A percentile compares a stretch with the other conserved stretches of the same genome.
phyloP scores from a whole-genome alignment of 2,113 vertebrate genomes.

The Forbesichthys papilliferus region DNA sequence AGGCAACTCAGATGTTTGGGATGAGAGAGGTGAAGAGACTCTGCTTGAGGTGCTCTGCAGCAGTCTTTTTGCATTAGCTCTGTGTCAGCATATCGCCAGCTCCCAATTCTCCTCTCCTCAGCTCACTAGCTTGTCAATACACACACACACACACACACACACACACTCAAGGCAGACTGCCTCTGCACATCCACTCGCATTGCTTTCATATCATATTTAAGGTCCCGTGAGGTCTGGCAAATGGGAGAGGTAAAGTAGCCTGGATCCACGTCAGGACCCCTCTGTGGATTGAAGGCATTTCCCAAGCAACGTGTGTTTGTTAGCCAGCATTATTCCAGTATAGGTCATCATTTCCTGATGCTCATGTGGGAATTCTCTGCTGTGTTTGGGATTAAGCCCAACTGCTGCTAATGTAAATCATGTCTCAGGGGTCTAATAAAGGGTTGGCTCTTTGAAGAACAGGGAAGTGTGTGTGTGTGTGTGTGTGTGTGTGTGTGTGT shows the following conservation, averaged over 20 bases:
- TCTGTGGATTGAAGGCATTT: slow-evolving; percentile 28
- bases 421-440: slow-evolving; percentile 57
- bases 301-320: slow-evolving; percentile 57
- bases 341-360: slow-evolving; percentile 62
- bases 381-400: slow-evolving; percentile 52
- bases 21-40: background rate
- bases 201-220: slow-evolving; percentile 18
- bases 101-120: slow-evolving; percentile 10
- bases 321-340: slow-evolving; percentile 63
- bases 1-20: background rate
- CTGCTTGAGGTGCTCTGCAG: slow-evolving; percentile 10
- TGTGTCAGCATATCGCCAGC: slow-evolving; percentile 34
- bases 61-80: slow-evolving; percentile 38
- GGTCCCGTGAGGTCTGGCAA: slow-evolving; percentile 36
- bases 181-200: slow-evolving; percentile 5
- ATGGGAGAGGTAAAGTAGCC: slow-evolving; percentile 45
- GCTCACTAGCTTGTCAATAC: slow-evolving; percentile 14
- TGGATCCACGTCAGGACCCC: slow-evolving; percentile 62
- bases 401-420: slow-evolving; percentile 64
- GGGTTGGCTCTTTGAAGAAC: slow-evolving; percentile 31
- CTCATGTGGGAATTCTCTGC: slow-evolving; percentile 52
- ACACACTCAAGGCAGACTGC: slow-evolving; percentile 20
- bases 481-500: too few relatives aligned
- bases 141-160: background rate
- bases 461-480: slow-evolving; percentile 19